Evolutionary conservation across 2,113 vertebrate genomes (phyloP), one percentile per base, ranked within the genome.

Genomic region (Prochilodus magdalenae): DNA sequence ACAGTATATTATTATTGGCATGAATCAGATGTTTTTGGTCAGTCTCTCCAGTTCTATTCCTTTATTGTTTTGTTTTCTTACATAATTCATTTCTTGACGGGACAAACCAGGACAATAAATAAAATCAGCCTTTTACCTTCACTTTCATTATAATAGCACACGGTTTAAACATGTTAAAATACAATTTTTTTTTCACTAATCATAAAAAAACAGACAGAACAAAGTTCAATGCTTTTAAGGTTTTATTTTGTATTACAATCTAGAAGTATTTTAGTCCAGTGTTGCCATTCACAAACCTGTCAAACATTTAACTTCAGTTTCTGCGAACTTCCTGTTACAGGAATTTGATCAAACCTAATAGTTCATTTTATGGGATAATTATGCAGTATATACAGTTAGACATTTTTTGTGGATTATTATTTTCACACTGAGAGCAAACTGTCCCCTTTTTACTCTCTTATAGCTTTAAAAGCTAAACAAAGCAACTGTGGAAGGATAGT

Each of bases 171-270:
- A 44, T 36, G 5, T 4, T 44, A 44, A 44, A 10, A 16, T 15
- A 51, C 27, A 65, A 24, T 18, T 15, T 51, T 18, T n/a, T 27
- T 12, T 15, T 67, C 65, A 40, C 30, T 27, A 22, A n/a, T n/a
- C n/a, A n/a, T n/a, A n/a, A 20, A 67, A 8, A 26, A 12, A 36
- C 13, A 4, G 20, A 70, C 33, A 44, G 22, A 3, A 70, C 33
- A 70, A n/a, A 5, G 60, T 22, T 67, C 22, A 20, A 27, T 20
- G 44, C n/a, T 65, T 86, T 73, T 27, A 77, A 63, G 60, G 18
- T 63, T 86, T 85, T 84, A 82, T 80, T 87, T 80, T 73, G 70
- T 40, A 73, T 83, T 89, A 85, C 81, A 88, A 82, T 88, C 84
- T 88, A 77, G 74, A 84, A 82, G 69, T 83, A 63, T 81, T 47